Evolutionary conservation across 2,113 vertebrate genomes (phyloP), one percentile per base, ranked within the genome.

Genomic region (Lichenostomus cassidix): DNA sequence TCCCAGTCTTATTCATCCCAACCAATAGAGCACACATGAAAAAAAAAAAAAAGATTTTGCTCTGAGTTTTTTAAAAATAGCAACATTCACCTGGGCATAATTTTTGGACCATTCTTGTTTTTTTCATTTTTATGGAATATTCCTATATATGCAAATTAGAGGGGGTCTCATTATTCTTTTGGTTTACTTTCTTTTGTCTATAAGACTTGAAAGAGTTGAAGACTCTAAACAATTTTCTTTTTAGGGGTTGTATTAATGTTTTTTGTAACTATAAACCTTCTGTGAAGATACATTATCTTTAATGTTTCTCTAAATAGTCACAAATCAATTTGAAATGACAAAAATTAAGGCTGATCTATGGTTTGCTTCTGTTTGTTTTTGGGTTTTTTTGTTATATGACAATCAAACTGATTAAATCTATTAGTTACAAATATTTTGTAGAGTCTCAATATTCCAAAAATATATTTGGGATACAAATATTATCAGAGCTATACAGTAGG

Each of bases 41-140:
- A 33, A 37, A 11, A 69, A 12, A 33, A 37, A 11, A 39, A n/a
- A 8, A 42, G 0, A 16, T 56, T 47, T 58, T 13, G 12, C 67
- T 56, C 4, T 56, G 7, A 25, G 12, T 16, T 83, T 47, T 79
- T 23, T 9, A 4, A 24, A 42, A 64, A 46, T 16, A 25, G 9
- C 1, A 42, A 5, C 6, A 25, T 39, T 58, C 8, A 58, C 1
- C 3, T 7, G 10, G 7, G 46, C 39, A 15, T 42, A 0, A 39
- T 68, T 47, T 80, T 55, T 58, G 6, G 10, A 60, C 10, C 3
- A 1, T 14, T 41, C 1, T 20, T 56, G 37, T 60, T 58, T 41
- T 0, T 33, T 67, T 50, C 20, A 18, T 59, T 71, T 71, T 63
- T 55, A 31, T 65, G 9, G 83, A 46, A 37, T 21, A 69, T 1